Percentiles rank a stretch among this genome's conserved stretches.
These are phyloP conservation scores for Camponotus pennsylvanicus DNA, from an alignment of 1,140 invertebrate species.

Conservation along the genomic window DNA sequence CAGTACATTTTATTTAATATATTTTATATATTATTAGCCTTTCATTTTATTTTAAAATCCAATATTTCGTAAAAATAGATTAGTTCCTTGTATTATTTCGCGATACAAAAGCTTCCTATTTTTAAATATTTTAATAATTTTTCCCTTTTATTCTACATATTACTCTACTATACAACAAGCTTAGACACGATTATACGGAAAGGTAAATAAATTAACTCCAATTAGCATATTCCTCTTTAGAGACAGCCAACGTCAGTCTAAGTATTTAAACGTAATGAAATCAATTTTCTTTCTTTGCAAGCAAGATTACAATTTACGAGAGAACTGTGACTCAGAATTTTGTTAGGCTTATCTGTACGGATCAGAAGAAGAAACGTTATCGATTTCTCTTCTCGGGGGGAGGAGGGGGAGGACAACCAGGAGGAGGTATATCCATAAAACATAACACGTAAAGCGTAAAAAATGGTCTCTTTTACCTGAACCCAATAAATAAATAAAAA, in stretches of 20 bases:
- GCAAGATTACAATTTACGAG: not conserved
- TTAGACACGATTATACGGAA: not conserved
- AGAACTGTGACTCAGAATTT: not conserved
- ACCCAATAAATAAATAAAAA: not conserved
- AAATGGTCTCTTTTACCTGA: not conserved
- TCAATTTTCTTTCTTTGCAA: slow-evolving; percentile 13
- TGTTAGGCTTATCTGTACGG: not conserved
- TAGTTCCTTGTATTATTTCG: not conserved
- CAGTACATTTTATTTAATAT: not conserved
- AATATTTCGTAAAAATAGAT: slow-evolving; percentile 4
- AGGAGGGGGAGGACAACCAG: not conserved
- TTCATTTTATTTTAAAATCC: slow-evolving; percentile 28
- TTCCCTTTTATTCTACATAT: not conserved
- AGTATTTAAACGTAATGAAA: slow-evolving; percentile 10
- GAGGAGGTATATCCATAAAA: not conserved
- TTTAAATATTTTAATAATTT: not conserved
- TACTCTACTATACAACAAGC: not conserved
- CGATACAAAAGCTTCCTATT: not conserved
- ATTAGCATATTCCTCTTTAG: slow-evolving; percentile 13
- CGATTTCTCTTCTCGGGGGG: not conserved
- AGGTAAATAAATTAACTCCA: not conserved
- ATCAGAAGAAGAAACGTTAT: not conserved
- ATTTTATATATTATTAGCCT: too few species aligned
- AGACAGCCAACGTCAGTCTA: not conserved
- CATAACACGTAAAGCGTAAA: not conserved